These are phyloP conservation scores for Argyrosomus japonicus DNA, from an alignment of 2,113 vertebrate genomes.

Conservation along the genomic window DNA sequence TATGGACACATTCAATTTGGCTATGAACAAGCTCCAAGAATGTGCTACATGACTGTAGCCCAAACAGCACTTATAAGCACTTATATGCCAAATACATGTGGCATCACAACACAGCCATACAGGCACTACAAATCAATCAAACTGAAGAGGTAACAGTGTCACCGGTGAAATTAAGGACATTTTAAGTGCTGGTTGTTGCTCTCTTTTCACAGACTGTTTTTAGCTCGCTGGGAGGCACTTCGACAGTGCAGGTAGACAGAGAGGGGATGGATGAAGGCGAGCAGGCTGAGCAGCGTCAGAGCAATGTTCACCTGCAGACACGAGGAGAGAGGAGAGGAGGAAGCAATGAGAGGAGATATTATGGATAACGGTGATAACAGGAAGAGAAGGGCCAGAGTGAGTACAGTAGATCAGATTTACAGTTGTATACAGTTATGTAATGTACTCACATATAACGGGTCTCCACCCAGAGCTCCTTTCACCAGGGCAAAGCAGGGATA, in stretches of 20 bases:
- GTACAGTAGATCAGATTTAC: neutral
- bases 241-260: conserved; percentile 84
- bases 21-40: neutral
- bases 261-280: conserved; percentile 88
- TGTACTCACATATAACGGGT: conserved; percentile 89
- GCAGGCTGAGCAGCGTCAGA: conserved; percentile 82
- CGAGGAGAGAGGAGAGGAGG: neutral
- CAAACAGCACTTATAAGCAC: neutral
- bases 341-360: neutral
- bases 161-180: neutral
- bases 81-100: neutral
- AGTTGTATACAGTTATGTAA: neutral
- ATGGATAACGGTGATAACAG: neutral
- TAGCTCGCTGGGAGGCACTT: conserved; percentile 36
- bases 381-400: neutral
- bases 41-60: neutral
- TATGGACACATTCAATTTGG: neutral
- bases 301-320: conserved; percentile 86
- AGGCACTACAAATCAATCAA: neutral
- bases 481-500: conserved; percentile 89
- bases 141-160: neutral
- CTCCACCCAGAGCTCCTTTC: conserved; percentile 78
- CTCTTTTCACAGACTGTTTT: neutral
- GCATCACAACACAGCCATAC: neutral
- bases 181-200: neutral